A percentile compares a stretch with the other conserved stretches of the same genome.
These are phyloP conservation scores for Pseudomyrmex flavicornis DNA, from an alignment of 1,140 invertebrate genomes.

Conservation along the genomic window DNA sequence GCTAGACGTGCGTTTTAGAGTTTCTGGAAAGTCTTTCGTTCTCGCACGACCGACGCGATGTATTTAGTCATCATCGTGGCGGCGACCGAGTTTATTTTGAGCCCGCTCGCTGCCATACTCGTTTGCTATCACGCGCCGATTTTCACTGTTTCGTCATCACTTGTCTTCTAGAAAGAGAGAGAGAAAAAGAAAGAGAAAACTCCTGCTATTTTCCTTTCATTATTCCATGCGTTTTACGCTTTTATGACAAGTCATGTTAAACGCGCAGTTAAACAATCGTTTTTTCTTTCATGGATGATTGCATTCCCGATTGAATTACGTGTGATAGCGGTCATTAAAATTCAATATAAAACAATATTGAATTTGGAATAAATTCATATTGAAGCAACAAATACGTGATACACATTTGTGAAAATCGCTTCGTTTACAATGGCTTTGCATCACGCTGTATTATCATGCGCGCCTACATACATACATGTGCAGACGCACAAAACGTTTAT, in stretches of 20 bases:
- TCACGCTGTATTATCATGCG: too few relatives aligned
- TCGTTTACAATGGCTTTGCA: not conserved
- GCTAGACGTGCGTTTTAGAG: slow-evolving; percentile 24
- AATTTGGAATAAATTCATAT: not conserved
- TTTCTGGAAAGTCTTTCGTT: slow-evolving; percentile 55
- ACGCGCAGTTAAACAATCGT: not conserved
- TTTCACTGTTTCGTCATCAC: not conserved
- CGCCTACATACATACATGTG: too few relatives aligned
- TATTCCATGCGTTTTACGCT: not conserved
- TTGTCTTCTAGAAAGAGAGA: not conserved
- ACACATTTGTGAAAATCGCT: not conserved
- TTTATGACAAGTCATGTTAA: not conserved
- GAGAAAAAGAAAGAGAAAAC: too few relatives aligned
- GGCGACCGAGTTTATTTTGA: slow-evolving; percentile 52
- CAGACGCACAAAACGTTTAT: too few relatives aligned
- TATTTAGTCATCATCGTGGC: slow-evolving; percentile 26
- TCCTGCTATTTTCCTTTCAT: not conserved
- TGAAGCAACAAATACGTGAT: not conserved
- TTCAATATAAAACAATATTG: not conserved
- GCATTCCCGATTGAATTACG: not conserved
- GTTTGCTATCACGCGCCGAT: slow-evolving; percentile 15
- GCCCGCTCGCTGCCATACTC: not conserved
- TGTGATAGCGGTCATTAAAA: not conserved
- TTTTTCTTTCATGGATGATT: not conserved
- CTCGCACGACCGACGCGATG: slow-evolving; percentile 6